phyloP scores from a whole-genome alignment of 2,888 invertebrate genomes.

The Leucophenga maculata region DNA sequence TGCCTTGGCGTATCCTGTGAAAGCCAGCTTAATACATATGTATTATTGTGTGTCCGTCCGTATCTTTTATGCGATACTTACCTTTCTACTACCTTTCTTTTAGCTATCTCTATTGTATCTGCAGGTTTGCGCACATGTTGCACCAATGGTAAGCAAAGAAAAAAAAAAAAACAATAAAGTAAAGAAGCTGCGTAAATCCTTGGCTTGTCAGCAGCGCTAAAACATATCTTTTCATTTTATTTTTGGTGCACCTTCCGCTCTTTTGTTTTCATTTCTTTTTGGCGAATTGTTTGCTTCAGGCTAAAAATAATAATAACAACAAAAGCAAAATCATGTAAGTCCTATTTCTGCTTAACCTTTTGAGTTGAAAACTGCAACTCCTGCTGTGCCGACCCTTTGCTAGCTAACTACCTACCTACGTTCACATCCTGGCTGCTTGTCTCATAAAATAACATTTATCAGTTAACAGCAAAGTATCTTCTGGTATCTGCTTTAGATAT shows the following conservation, averaged over 20 bases:
- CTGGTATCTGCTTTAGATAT: slow-evolving; percentile 1
- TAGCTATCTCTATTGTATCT: not conserved
- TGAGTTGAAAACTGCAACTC: not conserved
- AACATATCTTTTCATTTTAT: not conserved
- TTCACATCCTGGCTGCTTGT: slow-evolving; percentile 1
- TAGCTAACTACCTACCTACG: not conserved
- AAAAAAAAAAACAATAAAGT: not conserved
- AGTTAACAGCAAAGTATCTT: slow-evolving; percentile 10
- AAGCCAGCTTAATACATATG: slow-evolving; percentile 61
- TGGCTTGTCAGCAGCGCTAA: slow-evolving; percentile 9
- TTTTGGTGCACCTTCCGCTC: not conserved
- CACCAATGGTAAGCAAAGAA: not conserved
- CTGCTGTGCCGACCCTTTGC: not conserved
- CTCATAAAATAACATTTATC: slow-evolving; percentile 23
- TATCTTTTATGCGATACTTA: slow-evolving; percentile 32
- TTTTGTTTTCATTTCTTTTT: slow-evolving; percentile 11
- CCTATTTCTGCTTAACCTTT: too few relatives aligned
- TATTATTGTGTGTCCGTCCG: slow-evolving; percentile 40
- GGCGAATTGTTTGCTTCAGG: not conserved
- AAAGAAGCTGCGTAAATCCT: slow-evolving; percentile 23
- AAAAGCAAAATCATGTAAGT: slow-evolving; percentile 8
- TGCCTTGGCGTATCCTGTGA: slow-evolving; percentile 44
- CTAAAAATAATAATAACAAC: not conserved
- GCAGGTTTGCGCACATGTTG: slow-evolving; percentile 23
- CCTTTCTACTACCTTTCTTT: slow-evolving; percentile 18